Conservation (phyloP, 2,888 invertebrate genomes). For the Campoletis raptor region DNA sequence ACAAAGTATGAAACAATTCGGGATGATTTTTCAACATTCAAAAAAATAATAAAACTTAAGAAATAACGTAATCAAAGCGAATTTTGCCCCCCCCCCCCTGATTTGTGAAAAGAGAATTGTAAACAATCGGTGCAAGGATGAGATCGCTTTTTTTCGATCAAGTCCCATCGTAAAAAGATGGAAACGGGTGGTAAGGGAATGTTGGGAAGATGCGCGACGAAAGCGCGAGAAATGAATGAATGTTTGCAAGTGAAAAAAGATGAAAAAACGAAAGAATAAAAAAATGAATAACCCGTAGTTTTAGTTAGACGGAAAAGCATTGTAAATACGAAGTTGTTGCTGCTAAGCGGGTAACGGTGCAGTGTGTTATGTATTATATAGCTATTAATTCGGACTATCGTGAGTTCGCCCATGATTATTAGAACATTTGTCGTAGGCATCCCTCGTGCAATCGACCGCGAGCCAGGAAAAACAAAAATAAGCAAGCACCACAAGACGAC, state of each 20-base stretch:
- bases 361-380: slow-evolving; percentile 74
- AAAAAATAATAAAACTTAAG: not conserved
- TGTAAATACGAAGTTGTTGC: slow-evolving; percentile 76
- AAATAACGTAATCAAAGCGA: too few relatives aligned
- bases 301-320: slow-evolving; percentile 72
- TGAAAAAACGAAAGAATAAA: slow-evolving; percentile 22
- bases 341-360: slow-evolving; percentile 71
- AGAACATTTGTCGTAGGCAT: slow-evolving; percentile 67
- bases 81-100: not conserved
- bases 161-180: not conserved
- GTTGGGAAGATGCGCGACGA: not conserved
- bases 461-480: slow-evolving; percentile 54
- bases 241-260: slow-evolving; percentile 14
- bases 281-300: slow-evolving; percentile 67
- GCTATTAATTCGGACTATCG: slow-evolving; percentile 71
- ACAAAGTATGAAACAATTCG: not conserved
- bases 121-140: not conserved
- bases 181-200: not conserved
- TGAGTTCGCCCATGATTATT: slow-evolving; percentile 71
- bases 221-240: not conserved
- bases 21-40: not conserved
- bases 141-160: not conserved
- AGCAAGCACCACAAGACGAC: slow-evolving; percentile 39
- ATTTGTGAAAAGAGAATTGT: not conserved
- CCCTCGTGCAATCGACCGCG: slow-evolving; percentile 65